Evolutionary conservation across 2,888 invertebrate genomes (phyloP).

Genomic region (Tuta absoluta): DNA sequence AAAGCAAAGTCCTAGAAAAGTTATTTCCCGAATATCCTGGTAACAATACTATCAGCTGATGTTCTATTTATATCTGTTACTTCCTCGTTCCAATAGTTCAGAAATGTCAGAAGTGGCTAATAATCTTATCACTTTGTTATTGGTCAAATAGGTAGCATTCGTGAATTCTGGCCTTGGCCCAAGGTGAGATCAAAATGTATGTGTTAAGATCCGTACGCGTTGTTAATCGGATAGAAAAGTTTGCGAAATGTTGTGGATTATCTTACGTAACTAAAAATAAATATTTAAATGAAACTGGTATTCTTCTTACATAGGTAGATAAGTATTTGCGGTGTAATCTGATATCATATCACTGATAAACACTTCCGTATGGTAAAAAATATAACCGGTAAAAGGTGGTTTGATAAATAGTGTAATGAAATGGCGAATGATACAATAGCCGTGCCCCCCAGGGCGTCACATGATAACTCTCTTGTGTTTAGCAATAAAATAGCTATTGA

Average conservation of each 20-base stretch:
- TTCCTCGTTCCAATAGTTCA: slow-evolving; percentile 18
- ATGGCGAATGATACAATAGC: too few relatives aligned
- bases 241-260: neutral
- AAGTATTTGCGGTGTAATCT: too few relatives aligned
- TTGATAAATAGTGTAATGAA: too few relatives aligned
- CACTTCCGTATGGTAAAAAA: neutral
- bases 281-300: too few relatives aligned
- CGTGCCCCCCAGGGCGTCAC: too few relatives aligned
- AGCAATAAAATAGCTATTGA: too few relatives aligned
- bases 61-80: slow-evolving; percentile 3
- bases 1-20: neutral
- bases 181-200: slow-evolving; percentile 18
- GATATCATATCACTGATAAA: too few relatives aligned
- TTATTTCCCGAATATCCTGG: neutral
- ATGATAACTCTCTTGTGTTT: too few relatives aligned
- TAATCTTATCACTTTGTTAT: slow-evolving; percentile 17
- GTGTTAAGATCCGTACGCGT: neutral
- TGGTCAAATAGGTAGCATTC: slow-evolving; percentile 14
- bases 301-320: too few relatives aligned
- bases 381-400: neutral
- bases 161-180: slow-evolving; percentile 22
- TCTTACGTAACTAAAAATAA: too few relatives aligned
- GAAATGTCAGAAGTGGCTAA: slow-evolving; percentile 2
- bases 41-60: neutral
- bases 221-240: neutral